phyloP scores from a whole-genome alignment of 2,113 vertebrate species.

The Himantopus leucocephalus region DNA sequence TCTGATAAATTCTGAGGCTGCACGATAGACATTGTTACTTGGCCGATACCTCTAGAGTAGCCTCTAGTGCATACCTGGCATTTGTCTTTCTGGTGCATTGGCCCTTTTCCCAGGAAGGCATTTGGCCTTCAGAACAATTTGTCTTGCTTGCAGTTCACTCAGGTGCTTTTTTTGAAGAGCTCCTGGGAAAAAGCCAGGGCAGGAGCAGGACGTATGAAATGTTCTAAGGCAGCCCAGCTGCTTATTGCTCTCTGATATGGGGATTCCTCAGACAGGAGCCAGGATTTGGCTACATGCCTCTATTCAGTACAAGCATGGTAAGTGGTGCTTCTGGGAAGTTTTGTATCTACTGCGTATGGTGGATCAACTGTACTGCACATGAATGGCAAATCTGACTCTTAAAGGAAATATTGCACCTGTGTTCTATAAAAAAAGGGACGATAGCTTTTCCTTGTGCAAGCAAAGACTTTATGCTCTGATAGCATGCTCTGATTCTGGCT shows the following conservation, averaged over 20 bases:
- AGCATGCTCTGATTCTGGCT: neutral
- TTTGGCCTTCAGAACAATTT: neutral
- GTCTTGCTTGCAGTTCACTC: neutral
- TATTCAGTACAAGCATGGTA: neutral
- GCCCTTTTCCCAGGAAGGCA: neutral
- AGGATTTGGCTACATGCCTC: neutral
- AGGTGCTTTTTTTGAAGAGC: neutral
- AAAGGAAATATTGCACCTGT: neutral
- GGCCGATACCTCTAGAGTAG: neutral
- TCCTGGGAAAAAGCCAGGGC: neutral
- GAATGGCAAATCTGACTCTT: neutral
- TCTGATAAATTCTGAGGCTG: neutral
- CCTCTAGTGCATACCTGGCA: neutral
- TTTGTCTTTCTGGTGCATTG: neutral
- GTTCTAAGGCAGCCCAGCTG: neutral
- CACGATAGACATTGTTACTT: neutral
- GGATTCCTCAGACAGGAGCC: neutral
- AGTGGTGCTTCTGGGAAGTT: neutral
- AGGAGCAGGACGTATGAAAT: neutral
- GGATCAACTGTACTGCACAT: fast-evolving
- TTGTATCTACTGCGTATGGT: neutral
- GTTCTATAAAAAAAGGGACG: neutral
- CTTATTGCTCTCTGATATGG: neutral
- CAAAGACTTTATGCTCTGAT: neutral
- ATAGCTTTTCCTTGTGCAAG: neutral